Evolutionary conservation across 1,140 invertebrate species (phyloP).

Genomic region (Manduca sexta): DNA sequence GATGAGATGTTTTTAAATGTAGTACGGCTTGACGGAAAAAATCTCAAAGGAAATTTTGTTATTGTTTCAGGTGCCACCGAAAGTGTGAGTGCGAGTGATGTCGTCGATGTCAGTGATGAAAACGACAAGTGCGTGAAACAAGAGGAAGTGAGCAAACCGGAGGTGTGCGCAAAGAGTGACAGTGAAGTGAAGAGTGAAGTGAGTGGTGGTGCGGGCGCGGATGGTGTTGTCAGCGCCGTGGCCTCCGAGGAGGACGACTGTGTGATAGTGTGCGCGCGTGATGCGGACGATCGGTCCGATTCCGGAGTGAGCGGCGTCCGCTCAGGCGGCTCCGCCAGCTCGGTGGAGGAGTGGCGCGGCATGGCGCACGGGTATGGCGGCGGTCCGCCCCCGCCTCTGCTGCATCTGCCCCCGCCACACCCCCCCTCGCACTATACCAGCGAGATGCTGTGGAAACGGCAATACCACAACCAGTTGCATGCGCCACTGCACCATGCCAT

Average conservation of each 20-base stretch:
- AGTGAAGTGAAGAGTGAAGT: conserved; percentile 65
- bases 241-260: conserved; percentile 74
- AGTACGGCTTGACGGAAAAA: too few relatives aligned
- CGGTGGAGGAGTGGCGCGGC: conserved; percentile 78
- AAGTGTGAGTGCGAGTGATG: conserved; percentile 63
- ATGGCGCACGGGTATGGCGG: conserved; percentile 67
- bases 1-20: too few relatives aligned
- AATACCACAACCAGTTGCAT: conserved; percentile 62
- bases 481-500: conserved; percentile 57
- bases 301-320: conserved; percentile 79
- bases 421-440: conserved; percentile 57
- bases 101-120: conserved; percentile 53
- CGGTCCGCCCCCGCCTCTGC: conserved; percentile 51
- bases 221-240: conserved; percentile 68
- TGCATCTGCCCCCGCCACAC: conserved; percentile 61
- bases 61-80: conserved; percentile 59
- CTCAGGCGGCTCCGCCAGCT: conserved; percentile 78
- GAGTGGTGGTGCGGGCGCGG: conserved; percentile 55
- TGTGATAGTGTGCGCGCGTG: conserved; percentile 73
- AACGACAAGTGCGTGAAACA: conserved; percentile 51
- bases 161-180: conserved; percentile 38
- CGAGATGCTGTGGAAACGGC: conserved; percentile 64
- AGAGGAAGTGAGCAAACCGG: conserved; percentile 39
- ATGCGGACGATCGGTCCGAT: conserved; percentile 75
- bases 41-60: neutral